Evolutionary conservation across 2,888 invertebrate species (phyloP).

Genomic region (Nowickia ferox): DNA sequence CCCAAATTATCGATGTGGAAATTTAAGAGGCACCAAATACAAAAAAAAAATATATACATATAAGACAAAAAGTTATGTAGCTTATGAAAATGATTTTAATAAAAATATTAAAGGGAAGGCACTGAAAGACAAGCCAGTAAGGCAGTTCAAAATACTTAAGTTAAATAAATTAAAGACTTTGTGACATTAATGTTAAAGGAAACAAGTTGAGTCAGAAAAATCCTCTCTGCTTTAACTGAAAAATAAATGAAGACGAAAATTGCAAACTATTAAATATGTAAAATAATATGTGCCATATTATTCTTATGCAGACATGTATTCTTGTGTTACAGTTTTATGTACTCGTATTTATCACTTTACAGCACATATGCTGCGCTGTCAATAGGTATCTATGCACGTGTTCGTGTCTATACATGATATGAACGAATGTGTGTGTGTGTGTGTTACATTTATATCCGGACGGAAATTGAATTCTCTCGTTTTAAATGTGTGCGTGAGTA

Average conservation of each 20-base stretch:
- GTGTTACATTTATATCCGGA: constrained; percentile 57
- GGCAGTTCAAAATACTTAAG: neutral
- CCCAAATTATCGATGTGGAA: constrained; percentile 66
- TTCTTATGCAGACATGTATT: neutral
- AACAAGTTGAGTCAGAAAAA: constrained; percentile 13
- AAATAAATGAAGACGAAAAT: neutral
- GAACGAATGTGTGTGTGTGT: neutral
- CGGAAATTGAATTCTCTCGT: constrained; percentile 72
- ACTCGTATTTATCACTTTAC: constrained; percentile 11
- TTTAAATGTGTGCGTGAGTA: constrained; percentile 27
- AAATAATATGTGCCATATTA: neutral
- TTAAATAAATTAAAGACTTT: constrained; percentile 42
- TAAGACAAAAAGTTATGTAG: constrained; percentile 5
- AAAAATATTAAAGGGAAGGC: constrained; percentile 16
- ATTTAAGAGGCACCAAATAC: constrained; percentile 30
- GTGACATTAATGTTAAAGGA: constrained; percentile 8
- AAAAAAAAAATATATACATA: constrained; percentile 25
- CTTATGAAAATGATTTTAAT: constrained; percentile 40
- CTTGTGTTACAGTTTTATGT: neutral
- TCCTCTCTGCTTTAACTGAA: neutral
- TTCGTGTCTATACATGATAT: neutral
- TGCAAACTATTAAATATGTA: neutral
- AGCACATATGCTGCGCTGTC: constrained; percentile 38
- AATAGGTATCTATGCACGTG: constrained; percentile 27
- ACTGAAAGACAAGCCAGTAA: neutral